Evolutionary conservation across 2,888 invertebrate species (phyloP).

Genomic region (Cerceris rybyensis): DNA sequence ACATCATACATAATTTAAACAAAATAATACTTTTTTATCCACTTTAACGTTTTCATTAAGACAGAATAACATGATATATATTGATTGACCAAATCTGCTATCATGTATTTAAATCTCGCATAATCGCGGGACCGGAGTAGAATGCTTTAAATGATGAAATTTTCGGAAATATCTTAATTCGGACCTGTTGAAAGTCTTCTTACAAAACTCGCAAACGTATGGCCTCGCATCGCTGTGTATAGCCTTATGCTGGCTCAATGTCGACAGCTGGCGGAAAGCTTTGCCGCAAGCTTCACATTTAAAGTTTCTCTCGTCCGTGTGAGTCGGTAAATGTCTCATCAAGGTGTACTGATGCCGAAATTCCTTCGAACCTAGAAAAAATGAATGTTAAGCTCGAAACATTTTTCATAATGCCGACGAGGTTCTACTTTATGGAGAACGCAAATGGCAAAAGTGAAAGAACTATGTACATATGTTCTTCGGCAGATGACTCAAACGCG

Average conservation of each 20-base stretch:
- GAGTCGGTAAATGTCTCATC: slow-evolving; percentile 89
- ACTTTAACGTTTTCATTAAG: no score
- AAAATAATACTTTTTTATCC: no score
- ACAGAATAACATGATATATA: no score
- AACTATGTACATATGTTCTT: background rate
- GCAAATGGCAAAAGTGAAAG: background rate
- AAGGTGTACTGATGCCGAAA: slow-evolving; percentile 90
- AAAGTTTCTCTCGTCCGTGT: slow-evolving; percentile 90
- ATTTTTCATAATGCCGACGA: slow-evolving; percentile 1
- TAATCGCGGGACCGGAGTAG: no score
- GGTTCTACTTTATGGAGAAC: background rate
- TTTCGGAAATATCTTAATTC: slow-evolving; percentile 5
- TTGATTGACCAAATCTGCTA: no score
- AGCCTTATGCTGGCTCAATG: slow-evolving; percentile 89
- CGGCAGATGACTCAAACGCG: no score
- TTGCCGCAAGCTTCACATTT: slow-evolving; percentile 89
- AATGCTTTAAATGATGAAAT: no score
- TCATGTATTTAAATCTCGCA: no score
- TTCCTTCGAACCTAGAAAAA: slow-evolving; percentile 85
- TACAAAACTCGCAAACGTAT: slow-evolving; percentile 89
- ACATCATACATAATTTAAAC: no score
- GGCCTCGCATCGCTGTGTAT: slow-evolving; percentile 90
- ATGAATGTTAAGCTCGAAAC: slow-evolving; percentile 13
- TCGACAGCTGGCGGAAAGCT: slow-evolving; percentile 89
- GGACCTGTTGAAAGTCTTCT: slow-evolving; percentile 88